Conservation (phyloP, 2,113 vertebrate species). For the Cricetomys ansorgei region DNA sequence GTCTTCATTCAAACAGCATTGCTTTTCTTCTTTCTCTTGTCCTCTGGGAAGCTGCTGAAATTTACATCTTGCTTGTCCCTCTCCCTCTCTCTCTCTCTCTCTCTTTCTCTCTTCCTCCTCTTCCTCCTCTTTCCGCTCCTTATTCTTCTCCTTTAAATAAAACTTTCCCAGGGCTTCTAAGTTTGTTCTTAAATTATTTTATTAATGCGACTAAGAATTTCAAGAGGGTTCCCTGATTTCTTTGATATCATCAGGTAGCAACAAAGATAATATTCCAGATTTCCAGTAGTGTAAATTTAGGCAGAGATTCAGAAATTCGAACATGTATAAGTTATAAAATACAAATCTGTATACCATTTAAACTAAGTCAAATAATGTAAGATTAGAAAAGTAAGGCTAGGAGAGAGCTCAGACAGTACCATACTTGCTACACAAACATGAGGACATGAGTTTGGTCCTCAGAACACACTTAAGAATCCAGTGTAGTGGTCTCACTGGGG, state of each 20-base stretch:
- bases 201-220: neutral
- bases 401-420: neutral
- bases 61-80: neutral
- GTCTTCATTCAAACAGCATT: neutral
- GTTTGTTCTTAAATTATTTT: neutral
- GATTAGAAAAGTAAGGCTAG: neutral
- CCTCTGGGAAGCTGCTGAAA: neutral
- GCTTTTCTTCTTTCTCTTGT: neutral
- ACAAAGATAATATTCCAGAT: neutral
- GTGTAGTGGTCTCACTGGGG: neutral
- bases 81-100: too few species aligned
- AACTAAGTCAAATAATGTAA: neutral
- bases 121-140: accelerated
- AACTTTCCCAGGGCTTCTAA: neutral
- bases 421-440: neutral
- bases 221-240: neutral
- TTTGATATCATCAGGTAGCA: neutral
- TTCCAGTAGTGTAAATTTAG: neutral
- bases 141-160: neutral
- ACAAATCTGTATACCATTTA: neutral
- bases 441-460: neutral
- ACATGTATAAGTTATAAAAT: neutral
- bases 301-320: neutral
- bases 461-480: neutral
- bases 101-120: neutral